Evolutionary conservation across 2,797 vertebrate species (phyloP), one percentile per base, ranked within the genome.

Genomic region (Scomberomorus guttatus): DNA sequence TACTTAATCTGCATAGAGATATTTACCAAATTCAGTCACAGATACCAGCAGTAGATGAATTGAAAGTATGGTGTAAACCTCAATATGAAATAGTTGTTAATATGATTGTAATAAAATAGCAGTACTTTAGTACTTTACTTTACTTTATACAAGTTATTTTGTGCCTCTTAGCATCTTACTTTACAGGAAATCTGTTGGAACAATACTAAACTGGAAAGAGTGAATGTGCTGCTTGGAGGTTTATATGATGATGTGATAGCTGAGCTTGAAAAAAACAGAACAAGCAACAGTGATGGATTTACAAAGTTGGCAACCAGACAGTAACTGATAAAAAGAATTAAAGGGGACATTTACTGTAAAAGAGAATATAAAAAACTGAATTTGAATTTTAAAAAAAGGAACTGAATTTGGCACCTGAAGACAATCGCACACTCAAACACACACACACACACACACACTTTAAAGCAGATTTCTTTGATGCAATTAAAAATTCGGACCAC

Each of bases 81-180:
- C n/a, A 74, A 64, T 57, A 71, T 54, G 29, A 73, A 69, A 76
- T 8, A 37, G 57, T 50, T 74, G 37, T 20, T 56, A 69, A 65
- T 54, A 65, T 54, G 44, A 17, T 17, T 44, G 13, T 17, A 44
- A 44, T 44, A 50, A 68, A 22, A 56, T 25, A 20, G 52, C 14
- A 52, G 46, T 52, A n/a, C n/a, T n/a, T n/a, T n/a, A n/a, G n/a
- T n/a, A n/a, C n/a, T n/a, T n/a, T n/a, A n/a, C n/a, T n/a, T n/a
- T n/a, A n/a, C n/a, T n/a, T n/a, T n/a, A n/a, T n/a, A n/a, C n/a
- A n/a, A 42, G 50, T 61, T 73, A 73, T 81, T 81, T 83, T 72
- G 22, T 75, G 71, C 44, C 54, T 65, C 11, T 20, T 48, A 1
- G 18, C 24, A 51, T 3, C 18, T 57, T 65, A n/a, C n/a, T n/a